Conservation (phyloP, 2,888 invertebrate species). For the Rhorus exstirpatorius region DNA sequence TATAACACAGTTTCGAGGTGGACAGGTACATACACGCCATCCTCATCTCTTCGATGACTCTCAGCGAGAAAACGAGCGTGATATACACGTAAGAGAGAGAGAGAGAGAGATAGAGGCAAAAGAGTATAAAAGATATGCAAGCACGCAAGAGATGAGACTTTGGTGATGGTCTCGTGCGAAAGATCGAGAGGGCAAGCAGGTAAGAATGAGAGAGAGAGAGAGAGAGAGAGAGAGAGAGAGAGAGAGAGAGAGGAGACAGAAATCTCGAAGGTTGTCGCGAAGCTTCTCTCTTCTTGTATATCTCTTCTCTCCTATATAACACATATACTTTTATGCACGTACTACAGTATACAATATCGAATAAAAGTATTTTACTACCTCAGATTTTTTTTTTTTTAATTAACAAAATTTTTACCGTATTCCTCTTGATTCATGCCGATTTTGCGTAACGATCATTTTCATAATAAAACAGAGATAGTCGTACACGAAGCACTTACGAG, state of each 20-base stretch:
- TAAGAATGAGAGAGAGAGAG: slow-evolving; percentile 31
- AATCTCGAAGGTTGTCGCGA: slow-evolving; percentile 56
- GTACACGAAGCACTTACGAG: too few relatives aligned
- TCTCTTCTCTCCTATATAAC: not conserved
- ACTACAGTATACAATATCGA: too few relatives aligned
- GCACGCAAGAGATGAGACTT: slow-evolving; percentile 64
- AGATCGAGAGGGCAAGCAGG: slow-evolving; percentile 24
- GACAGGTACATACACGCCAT: slow-evolving; percentile 67
- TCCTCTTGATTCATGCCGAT: too few relatives aligned
- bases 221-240: slow-evolving; percentile 22
- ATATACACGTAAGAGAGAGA: slow-evolving; percentile 65
- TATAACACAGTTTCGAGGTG: slow-evolving; percentile 68
- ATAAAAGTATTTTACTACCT: too few relatives aligned
- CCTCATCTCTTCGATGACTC: slow-evolving; percentile 68
- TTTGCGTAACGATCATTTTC: too few relatives aligned
- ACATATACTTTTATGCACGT: not conserved
- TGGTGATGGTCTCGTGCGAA: slow-evolving; percentile 61
- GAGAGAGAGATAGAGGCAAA: slow-evolving; percentile 61
- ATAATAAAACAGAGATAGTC: too few relatives aligned
- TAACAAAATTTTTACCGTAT: too few relatives aligned
- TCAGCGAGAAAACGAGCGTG: slow-evolving; percentile 34
- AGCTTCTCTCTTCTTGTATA: slow-evolving; percentile 16
- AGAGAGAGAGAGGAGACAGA: too few relatives aligned
- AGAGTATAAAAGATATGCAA: slow-evolving; percentile 39
- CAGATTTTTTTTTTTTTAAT: too few relatives aligned